Base-by-base conservation (phyloP, 1,140 invertebrate genomes). In the Pseudomyrmex flavicornis region DNA sequence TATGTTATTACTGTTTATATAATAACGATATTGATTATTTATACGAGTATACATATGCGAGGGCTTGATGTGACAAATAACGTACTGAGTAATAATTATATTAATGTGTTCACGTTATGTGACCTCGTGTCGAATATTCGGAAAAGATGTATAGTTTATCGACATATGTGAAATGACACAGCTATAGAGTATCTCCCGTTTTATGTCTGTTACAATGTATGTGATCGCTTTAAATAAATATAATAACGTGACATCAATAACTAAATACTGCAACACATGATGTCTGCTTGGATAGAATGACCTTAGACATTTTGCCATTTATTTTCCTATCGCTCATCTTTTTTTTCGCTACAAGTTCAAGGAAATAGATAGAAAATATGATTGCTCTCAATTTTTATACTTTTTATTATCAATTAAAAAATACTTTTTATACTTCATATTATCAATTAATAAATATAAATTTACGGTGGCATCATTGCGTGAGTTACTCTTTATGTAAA, bases 201-300 rank as follows among this genome's bases (percentile, higher is more conserved):
- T 88, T 91, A 90, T 91, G 85, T 91, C 90, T 91, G 90, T 91
- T 91, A 90, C 65, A 87, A 88, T 90, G 87, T 91, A 91, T 92
- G 89, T 90, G 86, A 89, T 92, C 88, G 91, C 90, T 92, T 92
- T 86, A 89, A 92, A 92, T 92, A 92, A 92, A 92, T 86, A 90
- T 85, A 90, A 88, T 85, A 90, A 88, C 59, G 59, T 86, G 85
- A 89, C 88, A 68, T 83, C 73, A 85, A 85, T 76, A 88, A n/a
- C n/a, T n/a, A n/a, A n/a, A 82, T 77, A 72, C 66, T 59, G 8
- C n/a, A 46, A 65, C 46, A 35, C 5, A 5, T 12, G 2, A 35
- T 65, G 62, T 46, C 5, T 65, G 7, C 7, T 2, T 52, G 3
- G 35, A 35, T 35, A 35, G 35, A 5, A 5, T 35, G 35, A 35